Conservation (phyloP, 2,797 vertebrate species). For the Pantherophis vulpinus region DNA sequence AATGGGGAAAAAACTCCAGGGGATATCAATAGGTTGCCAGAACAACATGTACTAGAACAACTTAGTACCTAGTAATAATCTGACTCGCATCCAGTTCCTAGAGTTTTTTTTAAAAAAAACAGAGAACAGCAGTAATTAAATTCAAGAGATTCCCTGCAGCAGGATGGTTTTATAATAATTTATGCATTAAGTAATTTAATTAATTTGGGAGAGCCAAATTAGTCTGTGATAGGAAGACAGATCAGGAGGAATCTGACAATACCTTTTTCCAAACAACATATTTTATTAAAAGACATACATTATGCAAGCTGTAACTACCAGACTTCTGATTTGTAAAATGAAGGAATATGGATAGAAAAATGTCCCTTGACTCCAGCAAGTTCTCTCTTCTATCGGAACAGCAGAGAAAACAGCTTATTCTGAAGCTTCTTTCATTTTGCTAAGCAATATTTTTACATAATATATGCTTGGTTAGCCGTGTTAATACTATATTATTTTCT, state of each 20-base stretch:
- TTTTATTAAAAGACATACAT: neutral
- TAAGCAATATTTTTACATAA: no score
- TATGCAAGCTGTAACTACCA: no score
- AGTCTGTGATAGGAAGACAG: neutral
- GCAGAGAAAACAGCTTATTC: no score
- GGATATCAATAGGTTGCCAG: neutral
- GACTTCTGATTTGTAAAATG: no score
- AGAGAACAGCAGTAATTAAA: neutral
- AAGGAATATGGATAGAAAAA: no score
- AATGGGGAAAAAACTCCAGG: neutral
- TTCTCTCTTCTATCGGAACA: no score
- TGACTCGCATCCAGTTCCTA: neutral
- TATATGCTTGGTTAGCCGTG: no score
- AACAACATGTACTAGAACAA: neutral
- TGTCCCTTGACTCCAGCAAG: no score
- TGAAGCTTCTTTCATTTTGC: no score
- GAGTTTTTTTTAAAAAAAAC: neutral
- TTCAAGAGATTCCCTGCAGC: neutral
- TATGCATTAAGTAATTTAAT: no score
- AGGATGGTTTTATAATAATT: no score
- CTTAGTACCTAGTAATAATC: neutral
- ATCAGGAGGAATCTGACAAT: neutral
- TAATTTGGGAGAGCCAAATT: neutral
- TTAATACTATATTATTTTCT: no score
- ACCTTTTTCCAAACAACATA: neutral